Evolutionary conservation across 2,797 vertebrate genomes (phyloP).

Genomic region (Rousettus madagascariensis): DNA sequence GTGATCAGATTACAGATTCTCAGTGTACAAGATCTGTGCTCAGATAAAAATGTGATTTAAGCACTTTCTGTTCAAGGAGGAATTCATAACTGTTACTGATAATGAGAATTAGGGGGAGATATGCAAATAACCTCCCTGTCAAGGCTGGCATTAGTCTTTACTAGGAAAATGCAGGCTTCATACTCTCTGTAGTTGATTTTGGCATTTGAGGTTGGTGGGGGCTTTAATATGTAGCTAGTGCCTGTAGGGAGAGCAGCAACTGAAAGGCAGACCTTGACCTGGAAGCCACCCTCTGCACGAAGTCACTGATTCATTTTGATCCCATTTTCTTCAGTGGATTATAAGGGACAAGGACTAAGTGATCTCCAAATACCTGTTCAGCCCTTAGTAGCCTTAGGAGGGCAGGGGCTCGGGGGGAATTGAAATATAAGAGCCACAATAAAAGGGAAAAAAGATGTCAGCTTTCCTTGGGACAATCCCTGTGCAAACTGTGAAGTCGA

Average conservation of each 20-base stretch:
- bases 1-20: not conserved
- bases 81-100: not conserved
- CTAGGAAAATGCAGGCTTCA: not conserved
- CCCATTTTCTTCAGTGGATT: not conserved
- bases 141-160: not conserved
- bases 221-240: not conserved
- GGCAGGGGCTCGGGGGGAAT: no score
- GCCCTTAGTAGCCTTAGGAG: not conserved
- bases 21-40: not conserved
- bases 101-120: not conserved
- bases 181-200: not conserved
- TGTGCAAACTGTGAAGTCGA: not conserved
- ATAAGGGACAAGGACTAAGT: not conserved
- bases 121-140: no score
- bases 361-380: not conserved
- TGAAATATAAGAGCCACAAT: not conserved
- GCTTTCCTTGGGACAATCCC: not conserved
- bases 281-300: not conserved
- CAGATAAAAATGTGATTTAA: not conserved
- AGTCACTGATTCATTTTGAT: not conserved
- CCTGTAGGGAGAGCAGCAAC: not conserved
- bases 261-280: not conserved
- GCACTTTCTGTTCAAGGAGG: not conserved
- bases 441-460: not conserved
- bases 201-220: not conserved